These are phyloP conservation scores for Engraulis encrasicolus DNA, from an alignment of 2,113 vertebrate genomes.

Conservation along the genomic window DNA sequence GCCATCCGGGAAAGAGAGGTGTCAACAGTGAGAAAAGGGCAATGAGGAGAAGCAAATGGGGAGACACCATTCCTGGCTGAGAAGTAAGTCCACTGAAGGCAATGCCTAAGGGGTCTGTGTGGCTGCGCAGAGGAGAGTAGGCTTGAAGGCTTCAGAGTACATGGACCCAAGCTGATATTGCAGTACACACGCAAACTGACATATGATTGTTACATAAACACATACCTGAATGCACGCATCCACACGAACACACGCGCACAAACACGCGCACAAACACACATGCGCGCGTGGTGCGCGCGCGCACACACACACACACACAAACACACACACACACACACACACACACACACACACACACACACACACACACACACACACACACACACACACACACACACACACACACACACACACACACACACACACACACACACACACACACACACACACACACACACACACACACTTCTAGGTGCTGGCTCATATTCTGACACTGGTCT, in stretches of 20 bases:
- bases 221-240: neutral
- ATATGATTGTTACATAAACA: neutral
- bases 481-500: constrained; percentile 35
- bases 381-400: constrained; percentile 21
- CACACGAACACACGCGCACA: constrained; percentile 2
- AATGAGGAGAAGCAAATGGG: neutral
- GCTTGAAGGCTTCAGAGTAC: neutral
- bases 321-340: constrained; percentile 9
- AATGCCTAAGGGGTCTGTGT: neutral
- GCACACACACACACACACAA: neutral
- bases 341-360: constrained; percentile 1
- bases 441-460: constrained; percentile 12
- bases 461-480: constrained; percentile 2
- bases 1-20: neutral
- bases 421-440: neutral
- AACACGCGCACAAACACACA: neutral
- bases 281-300: no score
- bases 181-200: neutral
- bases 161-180: no score
- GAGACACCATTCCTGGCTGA: neutral
- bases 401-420: neutral
- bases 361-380: constrained; percentile 17
- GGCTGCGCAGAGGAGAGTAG: neutral
- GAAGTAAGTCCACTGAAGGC: neutral
- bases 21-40: neutral